Conservation (phyloP, 92 coral and sea anemone species). For the Palythoa grandis region DNA sequence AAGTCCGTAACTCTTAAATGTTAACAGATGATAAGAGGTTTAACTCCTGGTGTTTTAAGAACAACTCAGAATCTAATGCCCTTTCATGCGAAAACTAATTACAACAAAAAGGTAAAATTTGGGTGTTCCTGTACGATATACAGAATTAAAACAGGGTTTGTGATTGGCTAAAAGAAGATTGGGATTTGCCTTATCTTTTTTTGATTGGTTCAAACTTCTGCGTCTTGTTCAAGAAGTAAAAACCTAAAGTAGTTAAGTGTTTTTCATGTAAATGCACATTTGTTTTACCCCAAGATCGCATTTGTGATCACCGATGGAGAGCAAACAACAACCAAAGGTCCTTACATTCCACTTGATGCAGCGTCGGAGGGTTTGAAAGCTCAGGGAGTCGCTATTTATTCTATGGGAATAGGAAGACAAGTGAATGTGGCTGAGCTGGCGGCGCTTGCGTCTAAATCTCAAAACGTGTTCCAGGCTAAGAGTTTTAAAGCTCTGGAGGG, state of each 20-base stretch:
- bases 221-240: too few species aligned
- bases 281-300: not conserved
- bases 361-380: slow-evolving; percentile 13
- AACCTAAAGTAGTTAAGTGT: not conserved
- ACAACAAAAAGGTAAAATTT: too few species aligned
- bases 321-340: not conserved
- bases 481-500: not conserved
- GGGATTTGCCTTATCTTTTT: too few species aligned
- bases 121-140: too few species aligned
- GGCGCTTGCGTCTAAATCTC: not conserved
- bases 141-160: too few species aligned
- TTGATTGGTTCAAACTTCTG: too few species aligned
- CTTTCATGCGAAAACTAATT: too few species aligned
- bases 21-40: too few species aligned
- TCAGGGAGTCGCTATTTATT: not conserved
- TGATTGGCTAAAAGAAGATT: too few species aligned
- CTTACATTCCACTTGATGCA: not conserved
- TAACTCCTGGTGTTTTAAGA: too few species aligned
- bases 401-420: slow-evolving; percentile 2
- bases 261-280: not conserved
- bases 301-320: slow-evolving; percentile 27
- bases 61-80: too few species aligned
- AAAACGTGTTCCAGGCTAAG: not conserved
- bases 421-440: not conserved
- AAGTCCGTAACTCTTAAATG: too few species aligned